Evolutionary conservation across 2,797 vertebrate species (phyloP).

Genomic region (Lophotriccus pileatus): DNA sequence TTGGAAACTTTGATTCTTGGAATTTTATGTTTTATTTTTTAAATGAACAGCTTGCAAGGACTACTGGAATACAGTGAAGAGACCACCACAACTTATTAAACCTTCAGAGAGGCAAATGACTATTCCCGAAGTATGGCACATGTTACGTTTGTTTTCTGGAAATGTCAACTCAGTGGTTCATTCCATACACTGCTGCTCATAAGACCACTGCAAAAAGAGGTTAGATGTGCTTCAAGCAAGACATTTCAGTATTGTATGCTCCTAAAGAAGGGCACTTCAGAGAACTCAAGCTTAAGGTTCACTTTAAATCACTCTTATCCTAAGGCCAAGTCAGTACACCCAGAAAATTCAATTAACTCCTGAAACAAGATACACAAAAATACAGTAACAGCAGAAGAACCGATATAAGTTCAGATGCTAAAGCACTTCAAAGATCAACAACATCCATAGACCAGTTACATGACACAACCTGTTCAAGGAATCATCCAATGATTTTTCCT

Average conservation of each 20-base stretch:
- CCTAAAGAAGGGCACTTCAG: background rate
- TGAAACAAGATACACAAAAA: background rate
- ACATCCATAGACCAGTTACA: background rate
- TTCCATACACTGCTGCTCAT: background rate
- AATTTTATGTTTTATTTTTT: constrained; percentile 17
- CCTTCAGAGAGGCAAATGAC: background rate
- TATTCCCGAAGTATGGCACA: background rate
- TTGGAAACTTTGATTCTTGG: constrained; percentile 59
- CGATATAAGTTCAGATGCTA: background rate
- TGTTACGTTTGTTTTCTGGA: background rate
- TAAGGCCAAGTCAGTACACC: background rate
- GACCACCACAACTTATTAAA: background rate
- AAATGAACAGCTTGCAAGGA: background rate
- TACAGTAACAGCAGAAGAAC: background rate
- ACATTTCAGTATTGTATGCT: background rate
- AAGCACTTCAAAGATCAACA: background rate
- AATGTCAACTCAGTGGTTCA: background rate
- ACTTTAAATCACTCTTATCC: background rate
- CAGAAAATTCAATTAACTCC: background rate
- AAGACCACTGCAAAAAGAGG: background rate
- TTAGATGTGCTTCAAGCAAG: background rate
- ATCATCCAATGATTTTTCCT: background rate
- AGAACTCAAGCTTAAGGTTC: background rate
- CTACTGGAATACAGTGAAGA: background rate
- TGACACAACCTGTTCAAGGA: background rate